Percentiles rank a stretch among this genome's conserved stretches.
phyloP scores from a whole-genome alignment of 2,888 invertebrate genomes.

The Eupsilia transversa region DNA sequence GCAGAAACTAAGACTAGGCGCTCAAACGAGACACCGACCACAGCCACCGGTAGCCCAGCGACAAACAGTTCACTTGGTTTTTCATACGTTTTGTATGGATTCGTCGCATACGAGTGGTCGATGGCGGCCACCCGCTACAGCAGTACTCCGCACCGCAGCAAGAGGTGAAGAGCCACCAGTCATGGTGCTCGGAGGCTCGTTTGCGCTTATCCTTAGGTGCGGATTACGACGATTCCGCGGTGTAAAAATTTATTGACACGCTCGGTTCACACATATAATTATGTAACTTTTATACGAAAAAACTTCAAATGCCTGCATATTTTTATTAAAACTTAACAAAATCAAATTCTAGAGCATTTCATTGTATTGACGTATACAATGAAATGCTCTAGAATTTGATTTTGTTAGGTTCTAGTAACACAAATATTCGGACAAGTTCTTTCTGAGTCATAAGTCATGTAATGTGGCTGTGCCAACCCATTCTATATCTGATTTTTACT shows the following conservation, averaged over 20 bases:
- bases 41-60: too few species aligned
- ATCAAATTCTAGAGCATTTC: constrained; percentile 8
- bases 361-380: neutral
- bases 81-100: too few species aligned
- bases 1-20: neutral
- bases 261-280: neutral
- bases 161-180: neutral
- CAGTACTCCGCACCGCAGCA: too few species aligned
- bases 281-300: neutral
- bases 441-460: neutral
- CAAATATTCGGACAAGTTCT: neutral
- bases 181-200: neutral
- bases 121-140: too few species aligned
- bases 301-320: neutral
- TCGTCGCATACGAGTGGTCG: too few species aligned
- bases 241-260: neutral
- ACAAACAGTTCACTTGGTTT: too few species aligned
- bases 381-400: neutral
- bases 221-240: neutral
- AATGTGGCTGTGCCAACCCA: neutral
- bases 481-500: neutral
- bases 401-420: neutral
- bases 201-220: neutral
- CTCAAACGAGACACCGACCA: neutral
- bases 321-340: neutral